Conservation (phyloP, 1,140 invertebrate species). For the Andrena cerasifolii region DNA sequence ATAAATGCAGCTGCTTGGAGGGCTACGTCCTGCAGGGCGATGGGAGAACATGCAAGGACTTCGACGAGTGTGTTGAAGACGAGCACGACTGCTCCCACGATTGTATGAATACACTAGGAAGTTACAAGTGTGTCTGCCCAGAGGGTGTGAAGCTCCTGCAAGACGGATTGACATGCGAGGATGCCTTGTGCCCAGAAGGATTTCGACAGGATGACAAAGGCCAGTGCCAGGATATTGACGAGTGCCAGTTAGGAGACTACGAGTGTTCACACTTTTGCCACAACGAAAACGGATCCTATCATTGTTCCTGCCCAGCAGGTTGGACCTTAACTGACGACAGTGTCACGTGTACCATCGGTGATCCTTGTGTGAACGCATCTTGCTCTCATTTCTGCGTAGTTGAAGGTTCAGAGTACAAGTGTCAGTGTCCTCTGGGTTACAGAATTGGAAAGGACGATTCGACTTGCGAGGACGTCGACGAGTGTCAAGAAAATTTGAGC, state of each 20-base stretch:
- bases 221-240: slow-evolving; percentile 86
- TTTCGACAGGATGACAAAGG: slow-evolving; percentile 76
- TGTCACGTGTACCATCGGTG: slow-evolving; percentile 36
- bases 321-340: slow-evolving; percentile 71
- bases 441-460: slow-evolving; percentile 70
- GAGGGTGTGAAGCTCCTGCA: slow-evolving; percentile 87
- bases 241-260: slow-evolving; percentile 89
- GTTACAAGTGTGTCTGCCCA: slow-evolving; percentile 91
- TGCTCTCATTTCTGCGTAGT: slow-evolving; percentile 55
- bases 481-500: slow-evolving; percentile 65
- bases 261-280: slow-evolving; percentile 77
- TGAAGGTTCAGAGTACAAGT: slow-evolving; percentile 17
- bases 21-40: slow-evolving; percentile 67
- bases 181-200: slow-evolving; percentile 82
- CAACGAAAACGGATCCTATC: slow-evolving; percentile 84
- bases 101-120: slow-evolving; percentile 91
- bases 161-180: slow-evolving; percentile 87
- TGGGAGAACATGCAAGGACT: slow-evolving; percentile 82
- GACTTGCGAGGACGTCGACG: slow-evolving; percentile 82
- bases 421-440: slow-evolving; percentile 59
- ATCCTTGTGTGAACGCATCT: slow-evolving; percentile 45
- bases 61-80: slow-evolving; percentile 89
- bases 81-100: slow-evolving; percentile 85
- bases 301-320: slow-evolving; percentile 88
- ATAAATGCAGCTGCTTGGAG: slow-evolving; percentile 80